Evolutionary conservation across 2,113 vertebrate genomes (phyloP).

Genomic region (Aptenodytes patagonicus): DNA sequence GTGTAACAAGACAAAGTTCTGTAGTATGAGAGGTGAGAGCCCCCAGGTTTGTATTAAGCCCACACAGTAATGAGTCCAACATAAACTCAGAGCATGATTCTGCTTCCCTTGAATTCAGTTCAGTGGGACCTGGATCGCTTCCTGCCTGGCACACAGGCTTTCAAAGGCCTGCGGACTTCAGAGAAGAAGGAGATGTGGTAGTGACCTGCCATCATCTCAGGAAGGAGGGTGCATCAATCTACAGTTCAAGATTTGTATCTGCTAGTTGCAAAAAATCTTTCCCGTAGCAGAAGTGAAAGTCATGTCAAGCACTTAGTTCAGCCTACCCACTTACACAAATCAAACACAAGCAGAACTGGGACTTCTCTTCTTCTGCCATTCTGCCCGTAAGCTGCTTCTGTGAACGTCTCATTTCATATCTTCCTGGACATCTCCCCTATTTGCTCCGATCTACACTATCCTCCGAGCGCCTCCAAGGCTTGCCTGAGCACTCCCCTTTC

Average conservation of each 20-base stretch:
- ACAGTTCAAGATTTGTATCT: neutral
- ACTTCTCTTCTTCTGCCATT: neutral
- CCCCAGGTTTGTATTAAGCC: neutral
- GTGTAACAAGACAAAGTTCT: neutral
- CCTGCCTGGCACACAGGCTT: neutral
- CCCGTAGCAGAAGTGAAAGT: neutral
- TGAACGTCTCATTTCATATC: neutral
- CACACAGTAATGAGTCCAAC: fast-evolving
- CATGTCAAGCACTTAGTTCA: neutral
- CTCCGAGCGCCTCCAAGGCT: neutral
- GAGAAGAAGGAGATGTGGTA: neutral
- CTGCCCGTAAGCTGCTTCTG: neutral
- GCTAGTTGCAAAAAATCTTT: neutral
- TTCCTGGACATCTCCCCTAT: neutral
- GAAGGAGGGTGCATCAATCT: neutral
- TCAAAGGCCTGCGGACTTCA: neutral
- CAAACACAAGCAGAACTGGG: neutral
- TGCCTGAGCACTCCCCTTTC: neutral
- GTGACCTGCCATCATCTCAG: neutral
- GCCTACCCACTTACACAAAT: neutral
- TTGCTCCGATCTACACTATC: neutral
- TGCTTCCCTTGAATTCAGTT: neutral
- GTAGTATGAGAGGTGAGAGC: neutral
- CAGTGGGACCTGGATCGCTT: neutral
- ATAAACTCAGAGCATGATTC: neutral